A percentile compares a stretch with the other conserved stretches of the same genome.
These are phyloP conservation scores for Chiloscyllium punctatum DNA, from an alignment of 2,797 vertebrate genomes.

Conservation along the genomic window DNA sequence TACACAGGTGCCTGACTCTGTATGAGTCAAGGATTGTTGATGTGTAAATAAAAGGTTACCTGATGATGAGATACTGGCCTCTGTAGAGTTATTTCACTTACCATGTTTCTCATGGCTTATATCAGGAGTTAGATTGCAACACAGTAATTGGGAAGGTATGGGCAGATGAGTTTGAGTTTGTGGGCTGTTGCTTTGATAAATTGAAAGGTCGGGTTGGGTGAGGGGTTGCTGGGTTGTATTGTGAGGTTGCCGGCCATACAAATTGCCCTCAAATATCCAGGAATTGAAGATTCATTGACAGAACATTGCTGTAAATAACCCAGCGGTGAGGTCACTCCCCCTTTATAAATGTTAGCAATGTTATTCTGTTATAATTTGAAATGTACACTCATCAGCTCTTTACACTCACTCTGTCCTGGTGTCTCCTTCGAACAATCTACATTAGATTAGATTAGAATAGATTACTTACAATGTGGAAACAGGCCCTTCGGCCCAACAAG, in stretches of 20 bases:
- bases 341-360: slow-evolving; percentile 42
- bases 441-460: too few relatives aligned
- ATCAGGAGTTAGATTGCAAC: background rate
- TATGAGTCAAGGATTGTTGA: too few relatives aligned
- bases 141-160: background rate
- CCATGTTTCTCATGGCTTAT: background rate
- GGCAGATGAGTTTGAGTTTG: background rate
- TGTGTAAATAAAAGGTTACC: too few relatives aligned
- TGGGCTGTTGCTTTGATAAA: background rate
- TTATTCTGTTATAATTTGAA: slow-evolving; percentile 41
- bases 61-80: too few relatives aligned
- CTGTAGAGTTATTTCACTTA: too few relatives aligned
- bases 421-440: background rate
- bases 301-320: background rate
- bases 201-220: background rate
- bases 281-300: background rate
- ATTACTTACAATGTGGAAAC: too few relatives aligned
- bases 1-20: too few relatives aligned
- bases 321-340: slow-evolving; percentile 28
- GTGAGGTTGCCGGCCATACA: background rate
- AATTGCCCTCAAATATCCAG: background rate
- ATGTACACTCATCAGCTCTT: slow-evolving; percentile 37
- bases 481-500: too few relatives aligned
- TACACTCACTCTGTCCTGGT: background rate
- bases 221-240: background rate